Evolutionary conservation across 2,113 vertebrate genomes (phyloP).

Genomic region (Syngnathoides biaculeatus): DNA sequence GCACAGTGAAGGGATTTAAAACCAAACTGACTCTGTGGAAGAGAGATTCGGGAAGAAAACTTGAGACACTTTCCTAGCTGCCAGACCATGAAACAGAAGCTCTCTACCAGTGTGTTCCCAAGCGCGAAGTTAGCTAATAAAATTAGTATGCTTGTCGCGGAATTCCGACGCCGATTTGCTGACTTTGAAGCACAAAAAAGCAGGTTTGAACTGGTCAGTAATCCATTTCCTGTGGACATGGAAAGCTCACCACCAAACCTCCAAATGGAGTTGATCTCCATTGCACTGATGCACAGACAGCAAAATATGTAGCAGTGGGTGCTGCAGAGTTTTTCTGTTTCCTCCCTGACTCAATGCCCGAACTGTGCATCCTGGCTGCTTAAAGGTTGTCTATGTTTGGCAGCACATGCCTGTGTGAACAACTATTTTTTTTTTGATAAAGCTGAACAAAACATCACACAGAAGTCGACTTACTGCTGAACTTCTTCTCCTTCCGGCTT

Average conservation of each 20-base stretch:
- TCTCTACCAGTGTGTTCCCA: conserved; percentile 11
- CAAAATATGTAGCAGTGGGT: conserved; percentile 7
- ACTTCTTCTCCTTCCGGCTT: no score
- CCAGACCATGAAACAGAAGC: conserved; percentile 24
- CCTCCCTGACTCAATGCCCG: no score
- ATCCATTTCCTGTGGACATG: conserved; percentile 23
- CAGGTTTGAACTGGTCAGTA: conserved; percentile 21
- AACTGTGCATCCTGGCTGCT: no score
- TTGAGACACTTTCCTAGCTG: no score
- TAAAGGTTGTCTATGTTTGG: no score
- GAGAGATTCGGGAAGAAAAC: conserved; percentile 28
- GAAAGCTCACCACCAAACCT: conserved; percentile 30
- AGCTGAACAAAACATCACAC: no score
- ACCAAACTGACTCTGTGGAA: conserved; percentile 24
- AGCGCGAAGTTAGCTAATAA: conserved; percentile 27
- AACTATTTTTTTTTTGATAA: no score
- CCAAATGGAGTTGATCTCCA: conserved; percentile 41
- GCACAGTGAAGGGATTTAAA: no score
- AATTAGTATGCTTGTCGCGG: conserved; percentile 13
- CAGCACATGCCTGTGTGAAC: no score
- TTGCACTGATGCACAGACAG: conserved; percentile 22
- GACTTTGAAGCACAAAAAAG: background rate
- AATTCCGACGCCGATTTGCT: no score
- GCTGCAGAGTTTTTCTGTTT: conserved; percentile 27
- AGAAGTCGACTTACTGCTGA: no score